These are phyloP conservation scores for Brachionus angularis DNA, from an alignment of 1,140 invertebrate species.

Conservation along the genomic window DNA sequence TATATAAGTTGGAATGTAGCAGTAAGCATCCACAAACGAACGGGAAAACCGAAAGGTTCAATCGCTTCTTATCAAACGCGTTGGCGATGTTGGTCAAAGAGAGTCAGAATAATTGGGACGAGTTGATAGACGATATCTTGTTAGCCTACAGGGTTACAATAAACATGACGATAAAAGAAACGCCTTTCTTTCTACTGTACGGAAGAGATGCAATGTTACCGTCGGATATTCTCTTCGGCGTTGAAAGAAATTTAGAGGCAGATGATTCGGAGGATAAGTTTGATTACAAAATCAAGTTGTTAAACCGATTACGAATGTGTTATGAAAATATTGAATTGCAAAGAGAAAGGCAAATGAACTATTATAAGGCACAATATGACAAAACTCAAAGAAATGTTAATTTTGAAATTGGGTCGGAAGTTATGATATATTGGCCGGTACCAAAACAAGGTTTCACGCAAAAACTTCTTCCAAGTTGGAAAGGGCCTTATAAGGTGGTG, in stretches of 20 bases:
- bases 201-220: background rate
- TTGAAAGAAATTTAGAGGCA: background rate
- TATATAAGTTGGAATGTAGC: conserved; percentile 45
- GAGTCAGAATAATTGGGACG: conserved; percentile 14
- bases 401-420: background rate
- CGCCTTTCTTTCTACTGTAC: background rate
- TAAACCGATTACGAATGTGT: background rate
- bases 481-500: background rate
- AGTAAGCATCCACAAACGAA: conserved; percentile 47
- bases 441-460: conserved; percentile 9
- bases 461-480: conserved; percentile 19
- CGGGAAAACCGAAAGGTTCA: conserved; percentile 44
- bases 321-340: background rate
- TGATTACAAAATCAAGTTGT: background rate
- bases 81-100: background rate
- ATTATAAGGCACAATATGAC: conserved; percentile 6
- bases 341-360: background rate
- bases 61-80: background rate
- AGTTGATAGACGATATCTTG: background rate
- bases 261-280: background rate
- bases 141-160: background rate
- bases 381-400: background rate
- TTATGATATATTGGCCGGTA: conserved; percentile 11
- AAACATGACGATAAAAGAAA: background rate
- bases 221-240: background rate